Conservation (phyloP, 2,888 invertebrate species). For the Ophonus ardosiacus region DNA sequence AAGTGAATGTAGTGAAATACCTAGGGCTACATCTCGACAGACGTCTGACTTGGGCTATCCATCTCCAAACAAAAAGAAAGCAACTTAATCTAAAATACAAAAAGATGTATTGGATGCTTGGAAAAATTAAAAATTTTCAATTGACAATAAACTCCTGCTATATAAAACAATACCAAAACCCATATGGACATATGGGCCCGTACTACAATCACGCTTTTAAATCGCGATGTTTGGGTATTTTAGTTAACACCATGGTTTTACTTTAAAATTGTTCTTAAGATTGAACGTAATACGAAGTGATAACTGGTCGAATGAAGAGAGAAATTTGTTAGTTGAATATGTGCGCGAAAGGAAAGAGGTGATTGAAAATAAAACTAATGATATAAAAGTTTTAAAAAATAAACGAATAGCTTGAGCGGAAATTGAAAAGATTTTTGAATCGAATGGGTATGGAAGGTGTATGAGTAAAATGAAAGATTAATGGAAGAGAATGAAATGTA, state of each 20-base stretch:
- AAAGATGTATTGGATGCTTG: constrained; percentile 54
- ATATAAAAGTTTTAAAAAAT: too few relatives aligned
- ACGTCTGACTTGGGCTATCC: constrained; percentile 1
- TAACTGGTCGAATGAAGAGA: too few relatives aligned
- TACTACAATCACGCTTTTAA: too few relatives aligned
- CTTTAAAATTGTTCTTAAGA: too few relatives aligned
- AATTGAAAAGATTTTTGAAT: background rate
- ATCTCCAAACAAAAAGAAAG: constrained; percentile 11
- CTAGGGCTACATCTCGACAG: constrained; percentile 9
- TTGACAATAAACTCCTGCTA: constrained; percentile 56
- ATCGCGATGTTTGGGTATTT: too few relatives aligned
- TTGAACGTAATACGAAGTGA: too few relatives aligned
- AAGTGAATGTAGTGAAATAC: constrained; percentile 53
- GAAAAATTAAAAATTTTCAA: constrained; percentile 47
- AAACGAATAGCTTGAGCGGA: too few relatives aligned
- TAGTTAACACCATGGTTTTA: too few relatives aligned
- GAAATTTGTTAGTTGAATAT: too few relatives aligned
- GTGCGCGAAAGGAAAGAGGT: too few relatives aligned
- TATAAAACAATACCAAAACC: constrained; percentile 47
- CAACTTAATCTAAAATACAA: constrained; percentile 47
- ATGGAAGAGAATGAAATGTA: constrained; percentile 41
- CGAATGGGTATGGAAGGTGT: constrained; percentile 8
- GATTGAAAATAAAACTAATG: too few relatives aligned
- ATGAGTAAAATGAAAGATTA: constrained; percentile 4
- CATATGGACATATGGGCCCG: background rate